Base-by-base conservation (phyloP, 2,797 vertebrate genomes). In the Sus cebifrons region DNA sequence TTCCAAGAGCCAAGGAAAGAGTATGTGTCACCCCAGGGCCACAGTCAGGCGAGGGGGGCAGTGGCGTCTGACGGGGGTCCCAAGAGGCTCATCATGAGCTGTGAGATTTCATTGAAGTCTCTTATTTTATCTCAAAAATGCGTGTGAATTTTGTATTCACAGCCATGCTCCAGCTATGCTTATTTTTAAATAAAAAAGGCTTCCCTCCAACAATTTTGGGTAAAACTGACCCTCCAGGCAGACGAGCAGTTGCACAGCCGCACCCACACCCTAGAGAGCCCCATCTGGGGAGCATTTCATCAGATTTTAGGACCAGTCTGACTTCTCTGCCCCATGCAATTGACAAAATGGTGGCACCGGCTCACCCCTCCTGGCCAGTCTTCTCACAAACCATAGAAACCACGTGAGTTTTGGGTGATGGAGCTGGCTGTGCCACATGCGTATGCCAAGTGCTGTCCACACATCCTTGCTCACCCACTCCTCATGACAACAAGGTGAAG, bases 81-180 rank as follows among this genome's bases (percentile, higher is more conserved):
- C 79, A 0, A 4, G 89, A 90, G 96, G 8, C 91, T 87, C 49
- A n/a, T 95, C 44, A 15, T 4, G 23, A 68, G 44, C 95, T 82
- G 44, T 27, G 95, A 67, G 83, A 79, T 79, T 95, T 84, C 90
- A 58, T 1, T 67, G 21, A 96, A 89, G 71, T 44, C 75, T 81
- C 86, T 89, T n/a, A 25, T 79, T 84, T 96, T 95, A 93, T 97
- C 91, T 97, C 1, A 54, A 78, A 91, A 93, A 85, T 91, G 58
- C 0, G 1, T 89, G 65, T 88, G 91, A 94, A 75, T 58, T 56
- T 82, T 56, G 20, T 20, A 1, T 84, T 71, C 32, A 6, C 49
- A 77, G 77, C 83, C 70, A 14, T 20, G n/a, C 65, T 52, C 91
- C 44, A 29, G 0, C 62, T 44, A 18, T 18, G 44, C n/a, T 82